Evolutionary conservation across 2,888 invertebrate genomes (phyloP), one percentile per base, ranked within the genome.

Genomic region (Tetropium fuscum): DNA sequence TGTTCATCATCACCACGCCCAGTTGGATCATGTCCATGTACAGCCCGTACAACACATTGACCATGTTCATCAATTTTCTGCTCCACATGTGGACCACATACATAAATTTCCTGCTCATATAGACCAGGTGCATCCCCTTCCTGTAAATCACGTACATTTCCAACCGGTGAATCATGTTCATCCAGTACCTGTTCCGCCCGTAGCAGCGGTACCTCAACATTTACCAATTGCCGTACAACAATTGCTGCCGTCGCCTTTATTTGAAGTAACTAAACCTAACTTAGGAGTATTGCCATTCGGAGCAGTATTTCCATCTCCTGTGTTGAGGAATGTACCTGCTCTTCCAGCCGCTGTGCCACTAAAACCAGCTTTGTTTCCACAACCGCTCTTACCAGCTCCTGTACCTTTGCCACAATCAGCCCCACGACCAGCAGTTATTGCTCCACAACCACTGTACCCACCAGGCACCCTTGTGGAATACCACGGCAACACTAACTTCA

Each of bases 211-310:
- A 1, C 36, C 27, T 44, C 36, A 43, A 19, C 36, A 55, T 18
- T 2, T 44, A 20, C 15, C 34, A 10, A n/a, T 40, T 20, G 49
- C 58, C 6, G 25, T 44, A 11, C 41, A 45, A 25, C 58, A 49
- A 22, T 38, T 16, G 20, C 38, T 58, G 19, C 72, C 68, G 5
- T 63, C 71, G 5, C 63, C 71, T 13, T 55, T 77, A 13, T 74
- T 76, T 18, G 74, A 78, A 61, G 76, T 76, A 3, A 66, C 72
- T n/a, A 75, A 69, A 49, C 77, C 78, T 2, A 69, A 77, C 41
- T 61, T 77, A 25, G 75, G 74, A 3, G 77, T 78, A 4, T 56
- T 77, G 10, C 78, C 76, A 3, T 57, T 78, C 7, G 77, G 77
- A 7, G 66, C 75, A 1, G 64, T 60, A 6, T 77, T 78, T 58